Evolutionary conservation across 1,140 invertebrate species (phyloP).

Genomic region (Heterodera carotae): DNA sequence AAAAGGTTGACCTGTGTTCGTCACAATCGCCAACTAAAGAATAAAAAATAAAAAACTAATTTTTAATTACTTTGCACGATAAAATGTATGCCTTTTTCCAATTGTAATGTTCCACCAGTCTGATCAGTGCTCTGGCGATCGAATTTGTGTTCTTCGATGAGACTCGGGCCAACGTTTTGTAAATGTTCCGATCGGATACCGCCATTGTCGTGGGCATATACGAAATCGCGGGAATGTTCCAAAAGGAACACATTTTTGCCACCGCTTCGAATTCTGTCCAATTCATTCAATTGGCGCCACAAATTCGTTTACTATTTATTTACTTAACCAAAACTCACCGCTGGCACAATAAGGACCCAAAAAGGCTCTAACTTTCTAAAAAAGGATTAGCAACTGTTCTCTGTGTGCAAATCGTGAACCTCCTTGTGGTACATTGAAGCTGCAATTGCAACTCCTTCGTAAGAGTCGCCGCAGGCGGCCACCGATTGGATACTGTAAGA

Average conservation of each 20-base stretch:
- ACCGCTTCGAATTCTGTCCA: constrained; percentile 60
- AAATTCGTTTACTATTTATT: not conserved
- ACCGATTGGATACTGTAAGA: constrained; percentile 53
- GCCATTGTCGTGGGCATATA: constrained; percentile 60
- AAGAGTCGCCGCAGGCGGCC: constrained; percentile 56
- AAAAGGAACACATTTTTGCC: constrained; percentile 62
- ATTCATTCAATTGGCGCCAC: not conserved
- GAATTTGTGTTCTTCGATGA: constrained; percentile 63
- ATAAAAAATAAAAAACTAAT: not conserved
- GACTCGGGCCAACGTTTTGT: constrained; percentile 61
- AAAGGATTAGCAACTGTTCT: not conserved
- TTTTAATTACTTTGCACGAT: too few relatives aligned
- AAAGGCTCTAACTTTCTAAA: constrained; percentile 53
- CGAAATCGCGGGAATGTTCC: constrained; percentile 64
- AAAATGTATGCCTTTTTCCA: constrained; percentile 61
- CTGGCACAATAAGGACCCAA: constrained; percentile 58
- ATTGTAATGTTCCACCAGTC: constrained; percentile 55
- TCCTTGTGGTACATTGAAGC: constrained; percentile 58
- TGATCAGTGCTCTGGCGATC: constrained; percentile 53
- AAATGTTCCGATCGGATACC: constrained; percentile 56
- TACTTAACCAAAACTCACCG: constrained; percentile 28
- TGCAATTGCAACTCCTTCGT: constrained; percentile 63
- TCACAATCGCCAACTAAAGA: constrained; percentile 55
- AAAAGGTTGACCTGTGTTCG: constrained; percentile 16
- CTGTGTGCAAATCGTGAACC: not conserved